Evolutionary conservation across 1,140 invertebrate genomes (phyloP).

Genomic region (Brachionus calyciflorus): DNA sequence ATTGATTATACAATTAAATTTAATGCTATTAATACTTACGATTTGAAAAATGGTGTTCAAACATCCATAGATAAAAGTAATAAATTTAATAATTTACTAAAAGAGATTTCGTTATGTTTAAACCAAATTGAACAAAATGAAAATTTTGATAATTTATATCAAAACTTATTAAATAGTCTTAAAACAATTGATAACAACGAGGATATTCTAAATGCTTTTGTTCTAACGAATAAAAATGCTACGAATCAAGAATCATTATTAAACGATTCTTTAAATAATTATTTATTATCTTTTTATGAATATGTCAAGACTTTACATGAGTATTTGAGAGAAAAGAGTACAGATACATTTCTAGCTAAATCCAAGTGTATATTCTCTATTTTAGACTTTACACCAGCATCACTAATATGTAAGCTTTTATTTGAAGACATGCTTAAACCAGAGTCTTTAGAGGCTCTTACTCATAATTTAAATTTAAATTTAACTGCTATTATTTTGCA

Average conservation of each 20-base stretch:
- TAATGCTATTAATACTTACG: too few relatives aligned
- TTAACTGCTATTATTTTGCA: slow-evolving; percentile 58
- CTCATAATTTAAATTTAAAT: slow-evolving; percentile 57
- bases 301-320: slow-evolving; percentile 2
- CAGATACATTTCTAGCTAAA: neutral
- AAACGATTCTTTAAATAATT: neutral
- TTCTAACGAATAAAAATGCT: neutral
- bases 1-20: too few relatives aligned
- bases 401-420: slow-evolving; percentile 30
- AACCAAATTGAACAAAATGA: too few relatives aligned
- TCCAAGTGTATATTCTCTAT: slow-evolving; percentile 14
- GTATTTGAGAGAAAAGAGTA: slow-evolving; percentile 21
- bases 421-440: slow-evolving; percentile 16
- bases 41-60: too few relatives aligned
- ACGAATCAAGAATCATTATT: too few relatives aligned
- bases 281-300: slow-evolving; percentile 30
- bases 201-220: too few relatives aligned
- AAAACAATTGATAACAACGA: too few relatives aligned
- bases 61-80: too few relatives aligned
- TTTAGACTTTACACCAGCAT: neutral
- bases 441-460: slow-evolving; percentile 52
- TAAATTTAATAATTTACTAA: too few relatives aligned
- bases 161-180: too few relatives aligned
- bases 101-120: too few relatives aligned
- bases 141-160: too few relatives aligned